Conservation (phyloP, 2,888 invertebrate species). For the Eupithecia tripunctaria region DNA sequence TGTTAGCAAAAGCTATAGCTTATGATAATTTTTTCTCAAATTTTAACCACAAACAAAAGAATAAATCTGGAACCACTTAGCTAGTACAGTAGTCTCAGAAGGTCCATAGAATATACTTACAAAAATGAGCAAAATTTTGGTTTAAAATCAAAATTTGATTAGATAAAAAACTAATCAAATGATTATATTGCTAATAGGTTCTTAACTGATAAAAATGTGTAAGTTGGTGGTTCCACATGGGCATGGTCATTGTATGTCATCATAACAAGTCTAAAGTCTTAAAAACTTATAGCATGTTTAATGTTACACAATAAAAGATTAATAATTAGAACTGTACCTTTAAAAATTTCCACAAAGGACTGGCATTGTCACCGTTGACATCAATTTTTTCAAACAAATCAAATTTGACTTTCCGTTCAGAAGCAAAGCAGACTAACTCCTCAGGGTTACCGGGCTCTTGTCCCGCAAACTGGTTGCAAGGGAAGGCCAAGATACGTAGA, state of each 20-base stretch:
- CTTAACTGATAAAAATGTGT: not conserved
- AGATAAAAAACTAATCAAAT: not conserved
- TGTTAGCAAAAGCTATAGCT: too few species aligned
- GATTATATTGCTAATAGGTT: not conserved
- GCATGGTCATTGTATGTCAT: too few species aligned
- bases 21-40: too few species aligned
- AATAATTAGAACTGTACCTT: conserved; percentile 68
- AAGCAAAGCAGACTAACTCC: conserved; percentile 86
- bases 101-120: not conserved
- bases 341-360: conserved; percentile 88
- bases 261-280: too few species aligned
- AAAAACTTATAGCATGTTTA: too few species aligned
- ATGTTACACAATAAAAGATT: not conserved
- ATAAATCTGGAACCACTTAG: too few species aligned
- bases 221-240: not conserved
- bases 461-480: conserved; percentile 93
- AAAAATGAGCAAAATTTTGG: not conserved
- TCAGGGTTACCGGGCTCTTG: conserved; percentile 88
- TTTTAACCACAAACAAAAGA: too few species aligned
- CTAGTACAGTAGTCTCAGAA: not conserved
- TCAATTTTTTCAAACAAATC: conserved; percentile 88
- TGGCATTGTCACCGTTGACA: conserved; percentile 87
- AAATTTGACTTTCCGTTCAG: conserved; percentile 86
- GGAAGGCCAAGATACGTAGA: conserved; percentile 92
- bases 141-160: not conserved